Evolutionary conservation across 2,113 vertebrate genomes (phyloP).

Genomic region (Neolamprologus tretocephalus): DNA sequence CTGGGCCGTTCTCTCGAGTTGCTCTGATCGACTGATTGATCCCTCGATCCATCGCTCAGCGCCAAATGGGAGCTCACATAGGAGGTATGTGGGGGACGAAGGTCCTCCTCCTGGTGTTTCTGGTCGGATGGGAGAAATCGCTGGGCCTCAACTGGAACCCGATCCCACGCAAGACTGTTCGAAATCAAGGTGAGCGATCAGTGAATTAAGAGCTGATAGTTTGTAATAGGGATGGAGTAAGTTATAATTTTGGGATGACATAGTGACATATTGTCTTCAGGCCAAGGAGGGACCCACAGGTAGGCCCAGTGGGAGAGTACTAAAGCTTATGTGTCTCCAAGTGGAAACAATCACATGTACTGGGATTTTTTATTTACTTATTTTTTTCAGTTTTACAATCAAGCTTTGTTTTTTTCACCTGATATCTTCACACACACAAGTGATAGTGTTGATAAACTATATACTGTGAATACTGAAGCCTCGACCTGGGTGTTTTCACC

Average conservation of each 20-base stretch:
- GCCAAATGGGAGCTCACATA: conserved; percentile 17
- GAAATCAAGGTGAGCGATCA: conserved; percentile 66
- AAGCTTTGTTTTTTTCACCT: background rate
- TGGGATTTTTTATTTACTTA: background rate
- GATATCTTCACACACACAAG: background rate
- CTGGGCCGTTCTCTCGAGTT: background rate
- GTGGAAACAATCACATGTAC: background rate
- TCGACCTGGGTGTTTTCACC: background rate
- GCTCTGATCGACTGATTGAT: conserved; percentile 18
- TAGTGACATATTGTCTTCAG: background rate
- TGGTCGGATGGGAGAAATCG: conserved; percentile 64
- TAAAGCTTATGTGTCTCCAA: background rate
- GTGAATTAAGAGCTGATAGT: background rate
- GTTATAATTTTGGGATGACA: background rate
- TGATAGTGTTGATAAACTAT: background rate
- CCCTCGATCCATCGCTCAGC: background rate
- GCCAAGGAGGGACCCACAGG: background rate
- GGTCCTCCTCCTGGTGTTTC: conserved; percentile 64
- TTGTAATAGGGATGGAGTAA: background rate
- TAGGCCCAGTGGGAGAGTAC: background rate
- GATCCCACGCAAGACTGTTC: conserved; percentile 72
- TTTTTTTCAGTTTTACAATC: background rate
- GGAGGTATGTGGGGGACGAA: conserved; percentile 59
- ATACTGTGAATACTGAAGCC: background rate
- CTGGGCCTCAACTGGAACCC: conserved; percentile 75